Percentiles rank a stretch among this genome's conserved stretches.
phyloP scores from a whole-genome alignment of 2,113 vertebrate genomes.

The Rhizomys pruinosus region DNA sequence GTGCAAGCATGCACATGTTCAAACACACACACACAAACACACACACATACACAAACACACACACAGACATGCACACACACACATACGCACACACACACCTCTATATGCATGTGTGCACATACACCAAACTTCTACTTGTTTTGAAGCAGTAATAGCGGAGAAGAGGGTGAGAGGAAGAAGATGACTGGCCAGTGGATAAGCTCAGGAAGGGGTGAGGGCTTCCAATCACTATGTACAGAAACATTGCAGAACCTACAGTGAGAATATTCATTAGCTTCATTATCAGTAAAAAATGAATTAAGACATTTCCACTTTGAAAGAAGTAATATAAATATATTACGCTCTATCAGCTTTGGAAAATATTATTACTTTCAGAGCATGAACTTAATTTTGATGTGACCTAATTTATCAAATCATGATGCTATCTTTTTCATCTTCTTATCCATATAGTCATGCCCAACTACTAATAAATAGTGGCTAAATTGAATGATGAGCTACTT shows the following conservation, averaged over 20 bases:
- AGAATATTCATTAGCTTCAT: background rate
- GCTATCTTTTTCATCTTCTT: background rate
- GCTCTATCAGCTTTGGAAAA: background rate
- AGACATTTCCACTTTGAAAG: background rate
- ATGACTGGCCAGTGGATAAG: background rate
- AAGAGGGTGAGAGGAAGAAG: background rate
- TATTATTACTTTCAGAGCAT: background rate
- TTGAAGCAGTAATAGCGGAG: background rate
- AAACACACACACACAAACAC: too few species aligned
- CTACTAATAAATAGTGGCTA: background rate
- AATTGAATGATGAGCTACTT: background rate
- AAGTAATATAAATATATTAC: background rate
- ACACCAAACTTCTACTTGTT: background rate
- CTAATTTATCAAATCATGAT: background rate
- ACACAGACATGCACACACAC: too few species aligned
- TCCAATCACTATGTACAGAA: background rate
- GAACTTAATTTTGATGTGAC: background rate
- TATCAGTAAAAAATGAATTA: slow-evolving; percentile 5
- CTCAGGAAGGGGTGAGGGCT: background rate
- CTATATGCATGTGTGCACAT: background rate
- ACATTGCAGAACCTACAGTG: background rate
- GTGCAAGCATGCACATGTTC: too few species aligned
- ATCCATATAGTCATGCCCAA: background rate
- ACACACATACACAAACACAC: too few species aligned
- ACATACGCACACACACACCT: background rate